phyloP scores from a whole-genome alignment of 2,797 vertebrate species.

The Sciurus vulgaris region DNA sequence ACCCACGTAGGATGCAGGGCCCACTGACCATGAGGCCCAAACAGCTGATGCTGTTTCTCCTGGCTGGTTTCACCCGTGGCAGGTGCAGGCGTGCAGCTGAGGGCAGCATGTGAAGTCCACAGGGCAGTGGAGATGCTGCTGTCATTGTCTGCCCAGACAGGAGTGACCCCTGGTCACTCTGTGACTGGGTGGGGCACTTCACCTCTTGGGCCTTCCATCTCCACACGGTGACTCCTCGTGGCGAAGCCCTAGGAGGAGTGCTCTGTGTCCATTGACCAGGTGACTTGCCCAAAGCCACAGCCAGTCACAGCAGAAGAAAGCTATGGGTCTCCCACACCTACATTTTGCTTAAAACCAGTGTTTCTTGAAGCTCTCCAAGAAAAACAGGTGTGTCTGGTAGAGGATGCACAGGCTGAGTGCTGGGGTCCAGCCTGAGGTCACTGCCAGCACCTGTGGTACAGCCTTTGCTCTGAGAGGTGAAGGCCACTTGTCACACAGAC shows the following conservation, averaged over 20 bases:
- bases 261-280: background rate
- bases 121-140: background rate
- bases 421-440: too few relatives aligned
- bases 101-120: background rate
- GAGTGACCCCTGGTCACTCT: too few relatives aligned
- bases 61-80: background rate
- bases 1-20: conserved; percentile 88
- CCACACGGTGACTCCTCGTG: fast-evolving
- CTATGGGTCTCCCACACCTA: background rate
- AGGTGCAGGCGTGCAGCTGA: background rate
- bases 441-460: background rate
- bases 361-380: background rate
- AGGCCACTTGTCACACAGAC: background rate
- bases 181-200: too few relatives aligned
- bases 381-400: too few relatives aligned
- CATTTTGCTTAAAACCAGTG: background rate
- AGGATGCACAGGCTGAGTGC: too few relatives aligned
- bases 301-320: background rate
- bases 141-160: background rate
- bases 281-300: background rate
- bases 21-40: background rate
- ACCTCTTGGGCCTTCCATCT: background rate
- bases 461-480: background rate
- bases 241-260: background rate
- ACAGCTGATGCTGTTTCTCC: background rate